These are phyloP conservation scores for Zeus faber DNA, from an alignment of 2,113 vertebrate genomes.

Conservation along the genomic window DNA sequence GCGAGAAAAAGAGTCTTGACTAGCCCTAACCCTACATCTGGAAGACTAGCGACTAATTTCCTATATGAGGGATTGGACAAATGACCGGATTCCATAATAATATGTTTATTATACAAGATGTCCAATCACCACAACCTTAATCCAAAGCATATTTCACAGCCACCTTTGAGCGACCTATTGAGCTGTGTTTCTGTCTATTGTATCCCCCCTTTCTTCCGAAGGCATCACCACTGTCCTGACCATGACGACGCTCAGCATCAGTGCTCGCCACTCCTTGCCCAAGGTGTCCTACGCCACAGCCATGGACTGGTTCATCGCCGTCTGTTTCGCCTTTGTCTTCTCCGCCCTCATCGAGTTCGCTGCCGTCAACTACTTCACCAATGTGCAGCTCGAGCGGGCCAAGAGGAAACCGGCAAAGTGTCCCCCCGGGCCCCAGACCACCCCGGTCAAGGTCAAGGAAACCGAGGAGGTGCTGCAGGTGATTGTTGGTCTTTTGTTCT, in stretches of 20 bases:
- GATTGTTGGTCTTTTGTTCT: conserved; percentile 35
- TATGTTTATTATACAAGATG: too few relatives aligned
- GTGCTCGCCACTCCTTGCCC: conserved; percentile 95
- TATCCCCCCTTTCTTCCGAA: conserved; percentile 43
- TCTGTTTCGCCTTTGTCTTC: conserved; percentile 98
- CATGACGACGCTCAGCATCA: conserved; percentile 98
- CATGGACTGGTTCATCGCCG: conserved; percentile 99
- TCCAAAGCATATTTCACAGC: too few relatives aligned
- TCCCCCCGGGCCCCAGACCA: conserved; percentile 74
- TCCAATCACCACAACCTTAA: too few relatives aligned
- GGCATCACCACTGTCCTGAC: conserved; percentile 98
- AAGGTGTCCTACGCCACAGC: conserved; percentile 98
- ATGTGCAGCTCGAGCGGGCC: conserved; percentile 85
- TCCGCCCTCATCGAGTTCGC: conserved; percentile 98
- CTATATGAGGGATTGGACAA: too few relatives aligned
- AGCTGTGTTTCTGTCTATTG: too few relatives aligned
- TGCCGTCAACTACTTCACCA: conserved; percentile 98
- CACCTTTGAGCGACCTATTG: too few relatives aligned
- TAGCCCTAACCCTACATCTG: too few relatives aligned
- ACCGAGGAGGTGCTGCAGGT: conserved; percentile 82
- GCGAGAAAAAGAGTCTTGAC: too few relatives aligned
- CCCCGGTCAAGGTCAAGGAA: conserved; percentile 77
- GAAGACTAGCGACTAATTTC: too few relatives aligned
- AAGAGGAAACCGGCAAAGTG: conserved; percentile 86
- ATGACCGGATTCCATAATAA: too few relatives aligned